phyloP scores from a whole-genome alignment of 2,888 invertebrate genomes.

The Meganola albula region DNA sequence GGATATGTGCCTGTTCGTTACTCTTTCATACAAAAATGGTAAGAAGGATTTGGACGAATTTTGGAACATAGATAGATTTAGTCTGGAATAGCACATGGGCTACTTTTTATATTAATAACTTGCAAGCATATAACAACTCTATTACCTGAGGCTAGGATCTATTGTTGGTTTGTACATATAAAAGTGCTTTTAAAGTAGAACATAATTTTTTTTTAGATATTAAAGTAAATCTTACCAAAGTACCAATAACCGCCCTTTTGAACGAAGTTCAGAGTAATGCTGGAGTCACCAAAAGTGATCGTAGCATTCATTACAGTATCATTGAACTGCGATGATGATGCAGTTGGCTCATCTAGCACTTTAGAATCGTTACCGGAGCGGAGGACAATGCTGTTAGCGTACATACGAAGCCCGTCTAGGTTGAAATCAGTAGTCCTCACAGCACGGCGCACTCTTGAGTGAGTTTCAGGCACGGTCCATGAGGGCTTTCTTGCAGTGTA shows the following conservation, averaged over 20 bases:
- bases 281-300: constrained; percentile 35
- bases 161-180: too few species aligned
- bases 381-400: constrained; percentile 27
- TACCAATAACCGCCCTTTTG: constrained; percentile 56
- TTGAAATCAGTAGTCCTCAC: constrained; percentile 11
- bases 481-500: constrained; percentile 79
- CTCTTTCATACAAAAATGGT: too few species aligned
- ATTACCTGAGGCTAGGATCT: too few species aligned
- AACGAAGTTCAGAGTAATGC: constrained; percentile 45
- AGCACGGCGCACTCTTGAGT: constrained; percentile 50
- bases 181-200: background rate
- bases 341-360: background rate
- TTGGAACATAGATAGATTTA: too few species aligned
- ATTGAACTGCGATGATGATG: constrained; percentile 25
- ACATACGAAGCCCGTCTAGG: constrained; percentile 39
- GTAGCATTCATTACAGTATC: constrained; percentile 32
- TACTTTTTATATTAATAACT: too few species aligned
- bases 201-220: background rate
- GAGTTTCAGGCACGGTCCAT: constrained; percentile 44
- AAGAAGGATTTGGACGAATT: too few species aligned
- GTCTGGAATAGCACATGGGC: too few species aligned
- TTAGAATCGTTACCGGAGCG: constrained; percentile 11
- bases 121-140: too few species aligned
- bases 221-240: constrained; percentile 45
- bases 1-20: too few species aligned